phyloP scores from a whole-genome alignment of 2,888 invertebrate genomes.

The Mimas tiliae region DNA sequence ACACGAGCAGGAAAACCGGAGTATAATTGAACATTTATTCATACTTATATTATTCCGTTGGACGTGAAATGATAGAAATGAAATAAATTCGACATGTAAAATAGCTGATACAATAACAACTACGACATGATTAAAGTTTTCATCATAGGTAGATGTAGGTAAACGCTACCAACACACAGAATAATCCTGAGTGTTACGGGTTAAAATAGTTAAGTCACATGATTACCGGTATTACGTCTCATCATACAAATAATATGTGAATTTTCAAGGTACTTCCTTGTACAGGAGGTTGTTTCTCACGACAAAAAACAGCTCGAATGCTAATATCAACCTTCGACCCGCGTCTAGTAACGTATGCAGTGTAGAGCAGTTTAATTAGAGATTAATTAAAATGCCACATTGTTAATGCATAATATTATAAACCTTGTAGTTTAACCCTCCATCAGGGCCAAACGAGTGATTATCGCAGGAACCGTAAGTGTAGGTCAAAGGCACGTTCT shows the following conservation, averaged over 20 bases:
- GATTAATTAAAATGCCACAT: neutral
- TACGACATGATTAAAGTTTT: no score
- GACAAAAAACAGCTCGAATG: conserved; percentile 8
- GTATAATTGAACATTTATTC: neutral
- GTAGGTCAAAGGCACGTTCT: conserved; percentile 4
- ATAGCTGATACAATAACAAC: no score
- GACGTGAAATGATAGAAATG: no score
- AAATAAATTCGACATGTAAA: no score
- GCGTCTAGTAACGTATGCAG: neutral
- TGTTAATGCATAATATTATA: neutral
- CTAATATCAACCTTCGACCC: conserved; percentile 17
- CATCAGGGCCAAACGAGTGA: conserved; percentile 3
- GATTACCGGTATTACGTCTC: neutral
- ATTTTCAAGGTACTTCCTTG: conserved; percentile 17
- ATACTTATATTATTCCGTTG: no score
- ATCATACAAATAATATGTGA: conserved; percentile 12
- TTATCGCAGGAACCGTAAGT: neutral
- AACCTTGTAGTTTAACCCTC: conserved; percentile 1
- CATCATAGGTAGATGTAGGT: no score
- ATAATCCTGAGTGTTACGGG: neutral
- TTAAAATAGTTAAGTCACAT: conserved; percentile 2
- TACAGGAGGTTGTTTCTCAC: conserved; percentile 2
- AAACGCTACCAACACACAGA: neutral
- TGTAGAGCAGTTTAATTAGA: neutral
- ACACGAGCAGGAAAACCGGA: conserved; percentile 12